Base-by-base conservation (phyloP, 2,888 invertebrate genomes). In the Antheraea assamensis region DNA sequence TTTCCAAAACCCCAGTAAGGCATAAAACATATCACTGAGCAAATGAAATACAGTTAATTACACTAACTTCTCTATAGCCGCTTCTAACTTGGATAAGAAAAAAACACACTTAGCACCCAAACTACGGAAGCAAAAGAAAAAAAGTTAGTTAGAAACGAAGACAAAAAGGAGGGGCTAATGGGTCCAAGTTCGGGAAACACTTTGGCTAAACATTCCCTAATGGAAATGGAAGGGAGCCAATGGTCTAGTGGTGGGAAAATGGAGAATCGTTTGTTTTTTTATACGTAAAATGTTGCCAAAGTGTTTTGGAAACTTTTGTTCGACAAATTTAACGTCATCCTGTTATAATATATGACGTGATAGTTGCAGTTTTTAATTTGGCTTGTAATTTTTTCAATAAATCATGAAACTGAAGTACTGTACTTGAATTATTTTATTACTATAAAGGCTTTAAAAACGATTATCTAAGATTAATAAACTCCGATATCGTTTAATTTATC, bases 151-250 rank as follows among this genome's bases (percentile, higher is more conserved):
- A 84, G 87, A 82, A 86, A 87, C 87, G 90, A 87, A 90, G 91
- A 92, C 89, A 93, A 92, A 92, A 93, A 92, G 90, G 86, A 80
- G 83, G 81, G 84, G 85, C 85, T 93, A 93, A 93, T 93, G 93
- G 92, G 85, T 84, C 83, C 88, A 91, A 93, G 91, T 93, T 94
- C 83, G 88, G 90, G 92, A 91, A 93, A 93, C 93, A 92, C 92
- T 94, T 93, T 91, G 88, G 92, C 92, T 94, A 93, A 94, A 93
- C 90, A 94, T 92, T 88, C 88, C 84, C 92, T 94, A 94, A 94
- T 94, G 94, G 94, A 93, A 92, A 93, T 94, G 93, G 93, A 93
- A 92, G 87, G 85, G 82, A 87, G 94, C 93, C 93, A 94, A 92
- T 79, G 78, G 61, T 73, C 73, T 72, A 76, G 73, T 75, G 75